Percentiles rank a stretch among this genome's conserved stretches.
Evolutionary conservation across 1,140 invertebrate species (phyloP).

Genomic region (Idris sp.): DNA sequence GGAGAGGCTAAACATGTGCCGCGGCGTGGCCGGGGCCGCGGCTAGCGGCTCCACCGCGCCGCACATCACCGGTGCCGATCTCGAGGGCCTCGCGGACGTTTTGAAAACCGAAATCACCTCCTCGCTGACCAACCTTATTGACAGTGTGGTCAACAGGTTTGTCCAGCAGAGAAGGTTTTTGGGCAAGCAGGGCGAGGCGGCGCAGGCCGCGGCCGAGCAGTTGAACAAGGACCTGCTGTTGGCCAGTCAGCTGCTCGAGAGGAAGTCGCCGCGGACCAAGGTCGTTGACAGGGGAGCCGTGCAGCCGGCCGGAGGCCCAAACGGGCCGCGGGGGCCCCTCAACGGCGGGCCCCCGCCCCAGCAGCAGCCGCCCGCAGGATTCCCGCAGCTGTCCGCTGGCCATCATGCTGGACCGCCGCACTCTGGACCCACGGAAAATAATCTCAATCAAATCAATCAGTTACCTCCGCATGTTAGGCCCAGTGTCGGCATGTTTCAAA

Average conservation of each 20-base stretch:
- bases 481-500: constrained; percentile 86
- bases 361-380: constrained; percentile 76
- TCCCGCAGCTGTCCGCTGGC: constrained; percentile 71
- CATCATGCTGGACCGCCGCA: constrained; percentile 70
- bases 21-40: constrained; percentile 54
- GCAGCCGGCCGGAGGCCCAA: constrained; percentile 74
- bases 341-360: constrained; percentile 77
- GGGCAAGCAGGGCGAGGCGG: constrained; percentile 86
- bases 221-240: constrained; percentile 89
- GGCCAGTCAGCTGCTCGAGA: constrained; percentile 87
- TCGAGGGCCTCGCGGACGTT: constrained; percentile 91
- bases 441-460: constrained; percentile 82
- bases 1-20: too few species aligned
- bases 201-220: constrained; percentile 86
- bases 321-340: constrained; percentile 75
- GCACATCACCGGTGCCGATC: constrained; percentile 84
- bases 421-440: constrained; percentile 78
- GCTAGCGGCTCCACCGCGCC: constrained; percentile 78
- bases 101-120: constrained; percentile 93
- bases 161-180: constrained; percentile 87
- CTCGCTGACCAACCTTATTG: constrained; percentile 90
- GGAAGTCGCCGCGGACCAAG: constrained; percentile 89
- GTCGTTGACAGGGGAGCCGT: constrained; percentile 82
- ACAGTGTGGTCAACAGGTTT: constrained; percentile 90
- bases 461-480: constrained; percentile 83